Conservation (phyloP, 2,797 vertebrate species). For the Amniataba percoides region DNA sequence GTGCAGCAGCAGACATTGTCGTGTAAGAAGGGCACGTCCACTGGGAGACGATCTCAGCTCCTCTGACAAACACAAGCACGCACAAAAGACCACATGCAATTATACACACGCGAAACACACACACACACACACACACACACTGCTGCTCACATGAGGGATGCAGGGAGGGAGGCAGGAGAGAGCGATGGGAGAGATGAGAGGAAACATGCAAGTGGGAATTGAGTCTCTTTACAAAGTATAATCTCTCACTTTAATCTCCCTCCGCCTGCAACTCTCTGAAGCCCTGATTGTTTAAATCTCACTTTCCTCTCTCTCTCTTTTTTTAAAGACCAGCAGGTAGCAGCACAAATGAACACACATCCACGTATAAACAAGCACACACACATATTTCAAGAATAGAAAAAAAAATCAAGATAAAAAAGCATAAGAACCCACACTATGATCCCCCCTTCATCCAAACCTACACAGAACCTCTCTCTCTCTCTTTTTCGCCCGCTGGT, state of each 20-base stretch:
- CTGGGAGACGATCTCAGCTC: constrained; percentile 42
- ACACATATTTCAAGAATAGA: neutral
- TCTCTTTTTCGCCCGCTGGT: neutral
- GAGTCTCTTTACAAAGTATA: constrained; percentile 74
- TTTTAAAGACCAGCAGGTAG: constrained; percentile 54
- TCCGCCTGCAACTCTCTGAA: constrained; percentile 60
- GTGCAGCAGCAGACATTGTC: constrained; percentile 35
- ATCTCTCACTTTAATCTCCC: constrained; percentile 78
- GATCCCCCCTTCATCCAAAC: neutral
- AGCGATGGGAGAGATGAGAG: constrained; percentile 58
- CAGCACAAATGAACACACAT: constrained; percentile 32
- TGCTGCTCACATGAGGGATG: constrained; percentile 49
- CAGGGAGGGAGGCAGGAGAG: constrained; percentile 43
- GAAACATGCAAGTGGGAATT: constrained; percentile 74
- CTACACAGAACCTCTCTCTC: constrained; percentile 15
- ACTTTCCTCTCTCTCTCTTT: constrained; percentile 25
- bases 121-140: constrained; percentile 37
- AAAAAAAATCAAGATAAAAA: too few species aligned
- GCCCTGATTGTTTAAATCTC: constrained; percentile 59
- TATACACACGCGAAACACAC: constrained; percentile 20
- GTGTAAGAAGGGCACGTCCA: constrained; percentile 56
- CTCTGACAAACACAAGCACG: constrained; percentile 27
- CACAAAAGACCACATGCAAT: constrained; percentile 28
- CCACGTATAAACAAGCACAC: constrained; percentile 11
- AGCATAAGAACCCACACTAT: neutral